Evolutionary conservation across 2,888 invertebrate species (phyloP).

Genomic region (Acleris emargana): DNA sequence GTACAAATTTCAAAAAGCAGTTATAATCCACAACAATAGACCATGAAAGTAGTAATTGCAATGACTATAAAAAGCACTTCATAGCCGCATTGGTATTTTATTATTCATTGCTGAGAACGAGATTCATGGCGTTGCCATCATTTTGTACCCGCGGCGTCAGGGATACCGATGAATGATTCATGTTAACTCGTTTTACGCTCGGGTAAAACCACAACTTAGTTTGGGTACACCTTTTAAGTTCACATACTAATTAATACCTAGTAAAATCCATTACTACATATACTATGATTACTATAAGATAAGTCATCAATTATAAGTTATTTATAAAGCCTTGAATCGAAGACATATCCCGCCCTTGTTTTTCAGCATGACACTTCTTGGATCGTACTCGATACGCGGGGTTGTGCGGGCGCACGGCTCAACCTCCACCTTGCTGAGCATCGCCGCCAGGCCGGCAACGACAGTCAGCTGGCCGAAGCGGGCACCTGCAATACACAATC

Average conservation of each 20-base stretch:
- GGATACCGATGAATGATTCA: constrained; percentile 13
- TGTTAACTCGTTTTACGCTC: constrained; percentile 14
- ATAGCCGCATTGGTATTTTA: background rate
- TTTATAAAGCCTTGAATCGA: constrained; percentile 53
- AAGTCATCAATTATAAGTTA: constrained; percentile 9
- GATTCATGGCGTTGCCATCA: constrained; percentile 22
- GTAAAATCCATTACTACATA: background rate
- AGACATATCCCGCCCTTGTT: constrained; percentile 78
- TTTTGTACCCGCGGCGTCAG: constrained; percentile 4
- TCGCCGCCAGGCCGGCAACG: constrained; percentile 63
- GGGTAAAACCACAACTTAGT: constrained; percentile 14
- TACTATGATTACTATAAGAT: background rate
- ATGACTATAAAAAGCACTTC: background rate
- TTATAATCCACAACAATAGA: constrained; percentile 1
- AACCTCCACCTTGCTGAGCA: constrained; percentile 60
- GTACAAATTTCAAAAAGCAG: constrained; percentile 4
- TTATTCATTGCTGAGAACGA: constrained; percentile 9
- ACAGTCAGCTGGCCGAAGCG: constrained; percentile 73
- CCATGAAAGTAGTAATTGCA: constrained; percentile 1
- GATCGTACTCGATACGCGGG: constrained; percentile 66
- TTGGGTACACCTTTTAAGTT: background rate
- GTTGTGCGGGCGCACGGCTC: constrained; percentile 72
- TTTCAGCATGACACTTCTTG: constrained; percentile 76
- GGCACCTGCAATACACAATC: constrained; percentile 60
- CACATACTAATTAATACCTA: too few relatives aligned